Conservation (phyloP, 2,888 invertebrate species). For the Hydrotaea cyrtoneurina region DNA sequence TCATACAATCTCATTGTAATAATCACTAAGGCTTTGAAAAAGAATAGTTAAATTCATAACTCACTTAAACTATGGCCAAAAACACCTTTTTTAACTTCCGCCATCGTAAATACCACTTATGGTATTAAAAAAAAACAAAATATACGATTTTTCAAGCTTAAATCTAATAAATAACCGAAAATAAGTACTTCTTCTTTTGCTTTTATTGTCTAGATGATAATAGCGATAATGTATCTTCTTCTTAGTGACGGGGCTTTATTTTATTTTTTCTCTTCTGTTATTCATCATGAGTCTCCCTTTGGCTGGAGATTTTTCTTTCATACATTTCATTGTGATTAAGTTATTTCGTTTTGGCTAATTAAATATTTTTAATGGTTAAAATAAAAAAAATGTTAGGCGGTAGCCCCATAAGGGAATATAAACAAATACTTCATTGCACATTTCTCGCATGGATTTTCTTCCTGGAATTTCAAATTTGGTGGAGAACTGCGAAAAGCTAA, state of each 20-base stretch:
- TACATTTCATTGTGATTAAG: not conserved
- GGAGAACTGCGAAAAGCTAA: too few relatives aligned
- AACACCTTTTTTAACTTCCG: not conserved
- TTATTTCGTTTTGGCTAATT: not conserved
- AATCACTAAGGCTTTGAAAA: too few relatives aligned
- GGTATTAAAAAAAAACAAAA: not conserved
- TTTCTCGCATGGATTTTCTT: not conserved
- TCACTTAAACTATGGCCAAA: too few relatives aligned
- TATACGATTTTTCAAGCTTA: not conserved
- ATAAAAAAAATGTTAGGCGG: not conserved
- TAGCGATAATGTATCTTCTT: too few relatives aligned
- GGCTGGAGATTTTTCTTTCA: not conserved
- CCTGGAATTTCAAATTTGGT: not conserved
- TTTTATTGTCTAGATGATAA: not conserved
- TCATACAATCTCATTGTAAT: too few relatives aligned
- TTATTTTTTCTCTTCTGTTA: too few relatives aligned
- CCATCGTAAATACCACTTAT: not conserved
- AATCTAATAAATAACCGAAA: not conserved
- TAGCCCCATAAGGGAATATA: not conserved
- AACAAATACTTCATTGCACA: not conserved
- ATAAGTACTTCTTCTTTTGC: slow-evolving; percentile 6
- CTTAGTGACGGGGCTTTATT: too few relatives aligned
- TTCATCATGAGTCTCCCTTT: not conserved
- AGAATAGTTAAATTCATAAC: too few relatives aligned
- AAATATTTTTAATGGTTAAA: not conserved